These are phyloP conservation scores for Austrofundulus limnaeus DNA, from an alignment of 2,113 vertebrate genomes.

Conservation along the genomic window DNA sequence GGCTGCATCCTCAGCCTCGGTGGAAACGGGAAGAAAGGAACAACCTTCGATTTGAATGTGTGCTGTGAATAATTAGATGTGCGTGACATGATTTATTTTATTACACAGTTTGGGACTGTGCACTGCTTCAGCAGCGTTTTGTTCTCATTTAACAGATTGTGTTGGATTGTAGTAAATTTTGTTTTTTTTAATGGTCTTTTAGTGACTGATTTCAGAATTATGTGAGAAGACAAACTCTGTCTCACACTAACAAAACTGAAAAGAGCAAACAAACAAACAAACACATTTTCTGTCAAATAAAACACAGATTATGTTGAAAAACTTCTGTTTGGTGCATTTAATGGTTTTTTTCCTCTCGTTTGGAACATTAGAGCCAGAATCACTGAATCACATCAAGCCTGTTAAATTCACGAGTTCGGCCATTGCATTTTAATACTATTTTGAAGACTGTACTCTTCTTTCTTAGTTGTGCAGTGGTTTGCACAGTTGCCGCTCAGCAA, in stretches of 20 bases:
- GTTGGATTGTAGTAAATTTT: constrained; percentile 18
- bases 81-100: constrained; percentile 21
- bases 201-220: constrained; percentile 19
- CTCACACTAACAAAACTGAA: too few species aligned
- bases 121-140: constrained; percentile 9
- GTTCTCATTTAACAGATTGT: background rate
- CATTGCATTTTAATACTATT: too few species aligned
- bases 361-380: background rate
- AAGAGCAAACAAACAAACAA: too few species aligned
- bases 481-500: too few species aligned
- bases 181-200: background rate
- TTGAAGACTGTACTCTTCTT: too few species aligned
- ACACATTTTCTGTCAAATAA: too few species aligned
- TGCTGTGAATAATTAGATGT: constrained; percentile 30
- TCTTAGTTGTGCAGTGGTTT: background rate
- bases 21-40: constrained; percentile 29
- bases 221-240: background rate
- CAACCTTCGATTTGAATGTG: constrained; percentile 11
- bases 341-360: too few species aligned
- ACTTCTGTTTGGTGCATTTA: too few species aligned
- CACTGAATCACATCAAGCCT: too few species aligned
- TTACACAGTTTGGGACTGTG: constrained; percentile 7
- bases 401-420: too few species aligned
- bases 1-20: constrained; percentile 15
- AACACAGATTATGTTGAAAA: too few species aligned